Percentiles rank a stretch among this genome's conserved stretches.
phyloP scores from a whole-genome alignment of 2,888 invertebrate species.

The Drosophila fulvimacula region DNA sequence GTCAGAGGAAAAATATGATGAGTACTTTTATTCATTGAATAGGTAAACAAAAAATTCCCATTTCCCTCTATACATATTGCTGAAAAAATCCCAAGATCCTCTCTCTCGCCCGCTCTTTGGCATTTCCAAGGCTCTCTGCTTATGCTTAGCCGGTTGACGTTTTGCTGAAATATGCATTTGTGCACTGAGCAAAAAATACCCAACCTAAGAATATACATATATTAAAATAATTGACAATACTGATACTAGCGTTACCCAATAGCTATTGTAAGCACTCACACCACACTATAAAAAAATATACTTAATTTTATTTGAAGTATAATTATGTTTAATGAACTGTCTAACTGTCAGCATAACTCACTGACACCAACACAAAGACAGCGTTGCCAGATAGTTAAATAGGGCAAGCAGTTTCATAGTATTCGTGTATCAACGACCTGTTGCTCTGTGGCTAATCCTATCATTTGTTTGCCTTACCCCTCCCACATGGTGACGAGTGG shows the following conservation, averaged over 20 bases:
- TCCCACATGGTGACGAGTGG: constrained; percentile 10
- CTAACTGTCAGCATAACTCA: constrained; percentile 9
- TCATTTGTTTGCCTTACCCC: background rate
- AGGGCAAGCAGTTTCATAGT: background rate
- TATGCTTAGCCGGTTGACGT: constrained; percentile 9
- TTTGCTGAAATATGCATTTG: constrained; percentile 11
- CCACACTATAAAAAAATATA: background rate
- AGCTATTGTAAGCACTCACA: background rate
- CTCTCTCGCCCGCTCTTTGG: background rate
- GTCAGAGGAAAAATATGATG: constrained; percentile 36
- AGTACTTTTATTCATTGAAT: constrained; percentile 12
- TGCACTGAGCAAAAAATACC: background rate
- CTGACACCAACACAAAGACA: background rate
- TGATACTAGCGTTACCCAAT: background rate
- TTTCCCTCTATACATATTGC: constrained; percentile 2
- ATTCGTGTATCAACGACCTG: constrained; percentile 2
- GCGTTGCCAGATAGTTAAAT: constrained; percentile 13
- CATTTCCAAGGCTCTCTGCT: background rate
- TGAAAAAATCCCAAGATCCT: background rate
- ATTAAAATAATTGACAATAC: background rate
- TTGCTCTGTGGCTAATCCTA: constrained; percentile 8
- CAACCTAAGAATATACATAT: no score
- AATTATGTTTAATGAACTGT: constrained; percentile 1
- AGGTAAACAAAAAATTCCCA: constrained; percentile 25
- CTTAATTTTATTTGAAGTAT: background rate